These are phyloP conservation scores for Aricia artaxerxes DNA, from an alignment of 2,888 invertebrate genomes.

Conservation along the genomic window DNA sequence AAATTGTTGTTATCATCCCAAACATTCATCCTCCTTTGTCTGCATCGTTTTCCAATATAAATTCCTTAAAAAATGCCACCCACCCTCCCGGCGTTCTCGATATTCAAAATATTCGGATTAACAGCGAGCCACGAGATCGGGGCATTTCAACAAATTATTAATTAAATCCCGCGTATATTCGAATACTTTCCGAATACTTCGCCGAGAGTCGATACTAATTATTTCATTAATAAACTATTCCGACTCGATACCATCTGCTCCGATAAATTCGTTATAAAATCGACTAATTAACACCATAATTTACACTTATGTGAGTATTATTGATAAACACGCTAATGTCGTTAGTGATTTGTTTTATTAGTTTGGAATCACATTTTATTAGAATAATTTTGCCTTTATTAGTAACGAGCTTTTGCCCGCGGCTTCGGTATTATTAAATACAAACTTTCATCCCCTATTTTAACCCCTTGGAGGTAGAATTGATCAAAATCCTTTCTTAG, in stretches of 20 bases:
- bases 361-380: conserved; percentile 14
- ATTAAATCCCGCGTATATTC: conserved; percentile 59
- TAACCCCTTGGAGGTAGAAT: too few relatives aligned
- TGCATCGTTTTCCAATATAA: neutral
- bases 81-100: conserved; percentile 20
- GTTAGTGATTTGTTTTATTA: conserved; percentile 26
- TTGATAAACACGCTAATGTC: conserved; percentile 21
- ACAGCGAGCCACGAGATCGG: conserved; percentile 6
- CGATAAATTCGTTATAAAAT: conserved; percentile 70
- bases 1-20: conserved; percentile 5
- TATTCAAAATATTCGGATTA: conserved; percentile 25
- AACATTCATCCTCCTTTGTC: neutral
- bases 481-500: too few relatives aligned
- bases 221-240: conserved; percentile 63
- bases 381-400: conserved; percentile 5
- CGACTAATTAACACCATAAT: conserved; percentile 48
- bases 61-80: conserved; percentile 22
- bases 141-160: conserved; percentile 48
- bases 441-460: too few relatives aligned
- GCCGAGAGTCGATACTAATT: conserved; percentile 65
- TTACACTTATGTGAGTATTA: conserved; percentile 45
- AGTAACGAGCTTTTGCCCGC: too few relatives aligned
- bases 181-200: conserved; percentile 50
- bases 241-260: conserved; percentile 59
- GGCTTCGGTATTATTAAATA: too few relatives aligned